phyloP scores from a whole-genome alignment of 2,113 vertebrate species.

The Sisor rabdophorus region DNA sequence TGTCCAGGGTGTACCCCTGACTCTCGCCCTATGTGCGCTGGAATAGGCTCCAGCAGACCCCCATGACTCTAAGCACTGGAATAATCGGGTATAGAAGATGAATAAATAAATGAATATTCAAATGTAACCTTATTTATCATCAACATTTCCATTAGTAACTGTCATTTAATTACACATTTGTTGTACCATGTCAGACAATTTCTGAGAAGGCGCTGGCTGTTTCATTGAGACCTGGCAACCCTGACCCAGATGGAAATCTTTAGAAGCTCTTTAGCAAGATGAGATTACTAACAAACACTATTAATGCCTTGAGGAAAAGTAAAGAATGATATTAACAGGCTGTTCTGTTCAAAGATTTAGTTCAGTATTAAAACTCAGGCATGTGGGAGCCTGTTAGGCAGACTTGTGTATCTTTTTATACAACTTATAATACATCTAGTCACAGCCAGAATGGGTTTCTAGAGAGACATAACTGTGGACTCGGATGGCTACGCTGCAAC shows the following conservation, averaged over 20 bases:
- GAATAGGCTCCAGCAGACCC: too few relatives aligned
- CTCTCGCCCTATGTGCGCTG: too few relatives aligned
- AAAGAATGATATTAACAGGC: not conserved
- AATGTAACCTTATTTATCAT: too few relatives aligned
- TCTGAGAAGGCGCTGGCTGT: not conserved
- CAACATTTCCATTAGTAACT: too few relatives aligned
- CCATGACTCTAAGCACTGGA: too few relatives aligned
- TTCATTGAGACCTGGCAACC: not conserved
- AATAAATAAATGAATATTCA: too few relatives aligned
- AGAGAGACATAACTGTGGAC: not conserved
- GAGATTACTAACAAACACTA: not conserved
- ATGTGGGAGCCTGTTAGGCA: not conserved
- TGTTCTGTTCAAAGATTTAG: not conserved
- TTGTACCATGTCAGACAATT: too few relatives aligned
- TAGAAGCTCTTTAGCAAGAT: not conserved
- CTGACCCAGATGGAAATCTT: not conserved
- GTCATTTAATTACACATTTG: too few relatives aligned
- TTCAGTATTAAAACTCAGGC: not conserved
- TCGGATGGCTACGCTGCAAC: not conserved
- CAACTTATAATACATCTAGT: not conserved
- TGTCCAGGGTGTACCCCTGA: too few relatives aligned
- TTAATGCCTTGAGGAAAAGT: not conserved
- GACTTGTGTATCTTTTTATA: not conserved
- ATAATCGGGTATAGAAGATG: too few relatives aligned
- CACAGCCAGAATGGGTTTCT: not conserved